phyloP scores from a whole-genome alignment of 2,888 invertebrate species.

The Napeogenes sylphis region DNA sequence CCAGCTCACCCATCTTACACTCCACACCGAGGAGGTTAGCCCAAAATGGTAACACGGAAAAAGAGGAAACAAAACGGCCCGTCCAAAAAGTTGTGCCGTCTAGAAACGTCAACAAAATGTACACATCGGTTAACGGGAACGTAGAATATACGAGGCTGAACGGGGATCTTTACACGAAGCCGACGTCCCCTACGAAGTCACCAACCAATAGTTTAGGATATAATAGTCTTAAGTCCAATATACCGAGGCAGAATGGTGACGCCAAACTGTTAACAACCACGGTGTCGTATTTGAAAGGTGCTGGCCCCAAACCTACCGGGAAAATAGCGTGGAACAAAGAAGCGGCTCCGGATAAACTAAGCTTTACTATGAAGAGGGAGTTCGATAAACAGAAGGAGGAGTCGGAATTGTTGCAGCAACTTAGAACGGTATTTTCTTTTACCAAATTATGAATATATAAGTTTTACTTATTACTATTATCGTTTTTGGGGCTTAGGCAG shows the following conservation, averaged over 20 bases:
- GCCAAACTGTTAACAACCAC: conserved; percentile 77
- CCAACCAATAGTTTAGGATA: conserved; percentile 79
- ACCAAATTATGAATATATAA: conserved; percentile 31
- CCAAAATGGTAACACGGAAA: conserved; percentile 61
- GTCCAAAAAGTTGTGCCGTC: conserved; percentile 89
- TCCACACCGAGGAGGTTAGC: conserved; percentile 71
- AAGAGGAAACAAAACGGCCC: conserved; percentile 80
- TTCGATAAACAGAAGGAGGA: conserved; percentile 95
- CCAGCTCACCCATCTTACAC: conserved; percentile 68
- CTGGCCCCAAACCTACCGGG: conserved; percentile 60
- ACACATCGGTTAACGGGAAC: conserved; percentile 72
- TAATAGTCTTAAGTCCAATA: conserved; percentile 67
- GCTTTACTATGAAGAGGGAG: conserved; percentile 94
- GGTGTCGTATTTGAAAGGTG: conserved; percentile 79
- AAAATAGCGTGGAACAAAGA: conserved; percentile 87
- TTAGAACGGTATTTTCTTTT: conserved; percentile 81
- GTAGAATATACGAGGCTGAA: conserved; percentile 57
- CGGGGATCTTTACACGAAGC: conserved; percentile 79
- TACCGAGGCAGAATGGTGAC: conserved; percentile 60
- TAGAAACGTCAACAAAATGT: conserved; percentile 78
- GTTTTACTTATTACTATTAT: conserved; percentile 37
- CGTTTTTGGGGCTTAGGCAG: neutral
- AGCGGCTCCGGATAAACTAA: conserved; percentile 84
- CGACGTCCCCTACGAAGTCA: conserved; percentile 81
- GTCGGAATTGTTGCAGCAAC: conserved; percentile 88